Conservation (phyloP, 1,140 invertebrate genomes). For the Hetaerina americana region DNA sequence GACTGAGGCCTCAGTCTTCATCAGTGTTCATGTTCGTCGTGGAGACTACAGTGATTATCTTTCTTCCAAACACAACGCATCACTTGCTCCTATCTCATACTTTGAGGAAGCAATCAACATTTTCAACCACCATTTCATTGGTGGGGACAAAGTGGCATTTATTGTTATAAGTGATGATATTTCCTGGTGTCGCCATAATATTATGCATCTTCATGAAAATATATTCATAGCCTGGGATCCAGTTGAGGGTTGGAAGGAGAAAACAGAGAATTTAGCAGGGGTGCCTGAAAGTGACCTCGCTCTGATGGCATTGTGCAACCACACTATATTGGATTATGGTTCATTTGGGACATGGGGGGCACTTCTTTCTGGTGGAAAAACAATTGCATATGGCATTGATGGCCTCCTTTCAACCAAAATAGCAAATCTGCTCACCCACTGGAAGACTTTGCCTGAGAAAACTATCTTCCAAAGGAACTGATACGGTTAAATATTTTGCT, state of each 20-base stretch:
- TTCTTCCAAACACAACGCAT: conserved; percentile 11
- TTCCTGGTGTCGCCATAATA: conserved; percentile 18
- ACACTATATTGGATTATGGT: conserved; percentile 28
- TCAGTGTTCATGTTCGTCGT: conserved; percentile 19
- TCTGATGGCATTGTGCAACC: conserved; percentile 25
- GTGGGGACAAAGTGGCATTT: conserved; percentile 11
- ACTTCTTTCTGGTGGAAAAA: conserved; percentile 24
- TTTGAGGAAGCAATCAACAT: conserved; percentile 16
- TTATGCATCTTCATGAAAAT: conserved; percentile 11
- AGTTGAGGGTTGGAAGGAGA: not conserved
- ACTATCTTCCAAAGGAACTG: no score
- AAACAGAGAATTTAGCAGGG: not conserved
- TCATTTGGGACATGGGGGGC: conserved; percentile 32
- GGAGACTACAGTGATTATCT: conserved; percentile 18
- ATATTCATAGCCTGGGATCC: conserved; percentile 11
- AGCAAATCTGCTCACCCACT: no score
- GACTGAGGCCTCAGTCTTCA: conserved; percentile 2
- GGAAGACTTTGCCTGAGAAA: no score
- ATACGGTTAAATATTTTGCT: no score
- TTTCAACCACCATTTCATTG: conserved; percentile 9
- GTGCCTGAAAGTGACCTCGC: conserved; percentile 25
- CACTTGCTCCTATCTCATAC: conserved; percentile 13
- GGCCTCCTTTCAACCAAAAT: not conserved
- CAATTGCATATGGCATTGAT: not conserved
- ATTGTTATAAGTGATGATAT: conserved; percentile 22